Base-by-base conservation (phyloP, 1,140 invertebrate species). In the Episyrphus balteatus region DNA sequence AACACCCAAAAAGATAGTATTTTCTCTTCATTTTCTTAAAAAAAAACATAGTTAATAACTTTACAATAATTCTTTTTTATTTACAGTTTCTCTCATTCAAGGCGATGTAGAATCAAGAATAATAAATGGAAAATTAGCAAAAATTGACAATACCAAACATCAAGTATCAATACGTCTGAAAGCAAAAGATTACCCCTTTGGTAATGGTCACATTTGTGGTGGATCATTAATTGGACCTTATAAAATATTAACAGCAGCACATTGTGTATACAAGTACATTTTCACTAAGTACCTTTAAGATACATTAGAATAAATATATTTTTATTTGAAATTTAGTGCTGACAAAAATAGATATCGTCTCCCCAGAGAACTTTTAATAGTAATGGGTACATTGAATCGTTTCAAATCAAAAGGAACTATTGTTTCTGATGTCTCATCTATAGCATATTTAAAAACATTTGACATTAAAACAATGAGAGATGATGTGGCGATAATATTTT, bases 221-320 rank as follows among this genome's bases (percentile, higher is more conserved):
- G 70, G 69, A 2, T 53, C 62, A 0, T 43, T 71, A 2, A 69
- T 72, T 19, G 60, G 56, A 5, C 51, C 58, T 8, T 57, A 58
- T 17, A 69, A 63, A 49, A 57, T 73, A 5, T 46, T 73, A 2
- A 73, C 71, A 19, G 75, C 76, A 9, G 68, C 72, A 42, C 65
- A 77, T 48, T 74, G 75, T 30, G 60, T 75, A 15, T 66, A 58
- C 53, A 58, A 66, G 62, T 66, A 39, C 62, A 58, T 61, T 32
- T 1, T 17, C 12, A n/a, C 6, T 37, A 14, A 37, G 36, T n/a
- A 37, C 33, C 9, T 2, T 6, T 17, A 3, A 37, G 37, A 5
- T 34, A n/a, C n/a, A 10, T 34, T 34, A 34, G n/a, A 10, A 10
- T 38, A 38, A 5, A 11, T n/a, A 38, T 38, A 5, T n/a, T 14